These are phyloP conservation scores for Ditylenchus weischeri DNA, from an alignment of 2,888 invertebrate genomes.

Conservation along the genomic window DNA sequence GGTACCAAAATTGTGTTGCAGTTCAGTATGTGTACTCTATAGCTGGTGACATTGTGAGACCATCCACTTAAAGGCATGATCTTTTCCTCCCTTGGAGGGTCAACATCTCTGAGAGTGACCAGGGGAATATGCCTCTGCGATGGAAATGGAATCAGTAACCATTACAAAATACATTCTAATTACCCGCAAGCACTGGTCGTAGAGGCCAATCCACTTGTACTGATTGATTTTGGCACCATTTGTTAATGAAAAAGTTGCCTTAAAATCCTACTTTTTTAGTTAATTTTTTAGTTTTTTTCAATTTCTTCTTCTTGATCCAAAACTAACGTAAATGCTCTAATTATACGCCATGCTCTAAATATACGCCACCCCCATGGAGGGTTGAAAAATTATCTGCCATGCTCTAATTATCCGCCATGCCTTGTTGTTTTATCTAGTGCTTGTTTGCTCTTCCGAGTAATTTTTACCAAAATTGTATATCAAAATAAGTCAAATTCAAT, in stretches of 20 bases:
- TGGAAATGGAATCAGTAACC: constrained; percentile 1
- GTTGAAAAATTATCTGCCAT: no score
- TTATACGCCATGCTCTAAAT: no score
- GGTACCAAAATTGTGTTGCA: constrained; percentile 52
- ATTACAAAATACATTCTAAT: constrained; percentile 1
- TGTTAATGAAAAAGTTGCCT: constrained; percentile 33
- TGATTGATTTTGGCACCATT: constrained; percentile 40
- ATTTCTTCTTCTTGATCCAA: no score
- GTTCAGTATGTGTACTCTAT: constrained; percentile 42
- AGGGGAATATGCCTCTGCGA: constrained; percentile 37
- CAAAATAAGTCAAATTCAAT: no score
- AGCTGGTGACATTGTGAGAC: constrained; percentile 44
- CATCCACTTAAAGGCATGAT: constrained; percentile 39
- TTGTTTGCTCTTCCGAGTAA: no score
- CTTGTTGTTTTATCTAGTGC: no score
- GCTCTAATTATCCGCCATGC: no score
- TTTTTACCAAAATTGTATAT: no score
- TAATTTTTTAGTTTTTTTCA: no score
- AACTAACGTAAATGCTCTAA: no score
- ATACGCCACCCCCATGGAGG: no score
- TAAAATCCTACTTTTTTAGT: no score
- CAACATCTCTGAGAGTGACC: constrained; percentile 36
- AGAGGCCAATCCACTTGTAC: constrained; percentile 48
- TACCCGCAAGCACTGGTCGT: constrained; percentile 43
- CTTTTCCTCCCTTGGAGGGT: constrained; percentile 42